Evolutionary conservation across 2,113 vertebrate species (phyloP), one percentile per base, ranked within the genome.

Genomic region (Symphodus melops): DNA sequence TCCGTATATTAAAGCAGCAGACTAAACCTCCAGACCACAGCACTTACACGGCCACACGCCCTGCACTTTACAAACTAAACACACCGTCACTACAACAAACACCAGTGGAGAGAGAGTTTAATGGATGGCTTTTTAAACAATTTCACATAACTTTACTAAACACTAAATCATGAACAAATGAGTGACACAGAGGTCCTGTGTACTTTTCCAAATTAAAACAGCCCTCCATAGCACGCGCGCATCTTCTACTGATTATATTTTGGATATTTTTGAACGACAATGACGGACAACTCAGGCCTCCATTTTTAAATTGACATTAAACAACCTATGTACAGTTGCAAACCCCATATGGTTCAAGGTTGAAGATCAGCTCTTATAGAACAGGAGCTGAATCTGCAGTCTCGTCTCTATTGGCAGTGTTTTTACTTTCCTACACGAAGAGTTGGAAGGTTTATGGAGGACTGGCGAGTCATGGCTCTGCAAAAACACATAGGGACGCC

Each of bases 401-500:
- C 23, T 58, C 55, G 49, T 77, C 49, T 63, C 36, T 48, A 5
- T 9, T 52, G 53, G 62, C 36, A 12, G 17, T 25, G 58, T 41
- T 76, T 48, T 46, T 62, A 41, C 12, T 79, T 62, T 70, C 51
- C 61, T 54, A 56, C 44, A 70, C 0, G 59, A 72, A 63, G 57
- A 83, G 49, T 11, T 75, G 57, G 81, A 58, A 37, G 60, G 73
- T 86, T 85, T 79, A 77, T 62, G 54, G 58, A 61, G 46, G 56
- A 65, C 48, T n/a, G 55, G 77, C 17, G 52, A 88, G 88, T 86
- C 87, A 87, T 76, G 80, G 83, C 81, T 83, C 6, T 88, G 86
- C 84, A 83, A 75, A 89, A 90, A 75, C 72, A 85, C 83, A 86
- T 63, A 84, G 73, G 68, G 64, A 77, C 59, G 69, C 70, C 80